These are phyloP conservation scores for Belgica antarctica DNA, from an alignment of 2,888 invertebrate species.

Conservation along the genomic window DNA sequence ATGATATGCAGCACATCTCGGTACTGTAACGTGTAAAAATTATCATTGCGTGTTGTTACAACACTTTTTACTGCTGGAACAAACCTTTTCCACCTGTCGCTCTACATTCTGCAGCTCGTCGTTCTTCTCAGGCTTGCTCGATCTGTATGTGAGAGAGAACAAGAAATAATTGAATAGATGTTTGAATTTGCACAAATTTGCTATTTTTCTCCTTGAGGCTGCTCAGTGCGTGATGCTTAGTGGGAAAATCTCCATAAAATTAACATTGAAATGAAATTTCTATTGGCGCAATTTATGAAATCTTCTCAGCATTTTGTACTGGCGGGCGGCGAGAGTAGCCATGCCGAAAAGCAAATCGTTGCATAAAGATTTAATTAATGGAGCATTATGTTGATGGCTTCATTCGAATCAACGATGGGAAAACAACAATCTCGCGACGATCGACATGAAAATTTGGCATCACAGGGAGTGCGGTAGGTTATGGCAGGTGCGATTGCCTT, in stretches of 20 bases:
- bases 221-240: not conserved
- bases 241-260: conserved; percentile 21
- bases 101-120: conserved; percentile 53
- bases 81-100: conserved; percentile 54
- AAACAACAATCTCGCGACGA: not conserved
- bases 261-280: conserved; percentile 13
- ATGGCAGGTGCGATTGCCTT: too few relatives aligned
- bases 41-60: too few relatives aligned
- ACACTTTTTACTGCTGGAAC: too few relatives aligned
- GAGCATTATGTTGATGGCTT: conserved; percentile 20
- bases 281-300: conserved; percentile 7
- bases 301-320: conserved; percentile 16
- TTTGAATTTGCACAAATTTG: conserved; percentile 6
- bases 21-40: too few relatives aligned
- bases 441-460: not conserved
- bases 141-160: too few relatives aligned
- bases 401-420: not conserved
- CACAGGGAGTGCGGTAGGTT: too few relatives aligned
- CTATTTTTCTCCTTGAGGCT: too few relatives aligned
- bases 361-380: conserved; percentile 15
- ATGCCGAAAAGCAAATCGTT: not conserved
- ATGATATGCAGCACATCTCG: conserved; percentile 55
- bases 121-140: conserved; percentile 49
- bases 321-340: too few relatives aligned
- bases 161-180: too few relatives aligned